phyloP scores from a whole-genome alignment of 2,113 vertebrate genomes.

The Hystrix cristata region DNA sequence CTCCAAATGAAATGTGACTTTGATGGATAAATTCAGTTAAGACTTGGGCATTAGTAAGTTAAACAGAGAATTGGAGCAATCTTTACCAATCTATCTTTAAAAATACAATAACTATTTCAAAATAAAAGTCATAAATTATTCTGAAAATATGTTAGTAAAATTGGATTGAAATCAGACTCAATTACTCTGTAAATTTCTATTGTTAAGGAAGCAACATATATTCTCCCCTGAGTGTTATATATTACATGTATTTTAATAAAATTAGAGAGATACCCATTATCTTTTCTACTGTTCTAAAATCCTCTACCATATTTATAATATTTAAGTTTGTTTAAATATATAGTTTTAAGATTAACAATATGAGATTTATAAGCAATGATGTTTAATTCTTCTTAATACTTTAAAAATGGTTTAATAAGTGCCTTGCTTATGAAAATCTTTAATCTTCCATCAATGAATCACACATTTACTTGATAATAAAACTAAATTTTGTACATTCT shows the following conservation, averaged over 20 bases:
- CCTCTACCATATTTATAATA: background rate
- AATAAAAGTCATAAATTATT: constrained; percentile 86
- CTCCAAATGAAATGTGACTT: constrained; percentile 83
- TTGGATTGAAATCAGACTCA: constrained; percentile 80
- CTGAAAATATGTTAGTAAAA: constrained; percentile 75
- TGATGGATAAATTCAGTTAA: constrained; percentile 90
- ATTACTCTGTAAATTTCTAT: constrained; percentile 80
- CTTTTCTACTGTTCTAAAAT: background rate
- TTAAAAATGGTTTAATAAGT: background rate
- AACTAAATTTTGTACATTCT: background rate
- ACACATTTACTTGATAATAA: constrained; percentile 1
- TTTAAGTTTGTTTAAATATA: background rate
- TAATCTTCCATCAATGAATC: background rate
- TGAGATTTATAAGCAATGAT: background rate
- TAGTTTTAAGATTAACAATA: constrained; percentile 4
- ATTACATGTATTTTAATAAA: constrained; percentile 56
- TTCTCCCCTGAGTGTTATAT: constrained; percentile 60
- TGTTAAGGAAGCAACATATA: constrained; percentile 63
- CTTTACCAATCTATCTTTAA: constrained; percentile 86
- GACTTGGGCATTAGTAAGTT: constrained; percentile 84
- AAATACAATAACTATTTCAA: constrained; percentile 87
- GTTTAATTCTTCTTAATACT: constrained; percentile 36
- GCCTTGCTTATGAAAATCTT: background rate
- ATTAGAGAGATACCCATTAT: background rate
- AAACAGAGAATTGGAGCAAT: constrained; percentile 83